These are phyloP conservation scores for Falco cherrug DNA, from an alignment of 2,797 vertebrate species.

Conservation along the genomic window DNA sequence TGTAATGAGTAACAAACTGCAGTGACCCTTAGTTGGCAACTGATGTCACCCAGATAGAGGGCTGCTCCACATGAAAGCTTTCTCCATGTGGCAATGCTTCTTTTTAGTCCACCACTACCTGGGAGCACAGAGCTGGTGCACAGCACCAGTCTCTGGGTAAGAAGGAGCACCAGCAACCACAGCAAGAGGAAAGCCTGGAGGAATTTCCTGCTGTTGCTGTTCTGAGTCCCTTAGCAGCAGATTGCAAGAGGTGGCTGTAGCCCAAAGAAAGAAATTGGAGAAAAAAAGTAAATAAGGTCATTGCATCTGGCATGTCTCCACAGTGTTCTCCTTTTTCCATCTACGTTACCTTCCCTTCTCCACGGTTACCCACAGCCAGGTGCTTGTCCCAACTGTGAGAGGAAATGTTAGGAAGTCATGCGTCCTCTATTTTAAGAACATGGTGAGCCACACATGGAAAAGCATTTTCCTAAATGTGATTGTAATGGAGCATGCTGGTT, in stretches of 20 bases:
- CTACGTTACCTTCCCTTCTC: background rate
- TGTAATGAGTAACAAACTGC: background rate
- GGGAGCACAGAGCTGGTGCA: background rate
- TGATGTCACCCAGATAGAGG: accelerated
- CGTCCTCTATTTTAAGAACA: background rate
- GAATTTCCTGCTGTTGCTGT: background rate
- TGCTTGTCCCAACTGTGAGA: background rate
- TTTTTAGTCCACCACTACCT: background rate
- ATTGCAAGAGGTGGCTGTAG: background rate
- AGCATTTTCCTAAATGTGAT: background rate
- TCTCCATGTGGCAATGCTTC: background rate
- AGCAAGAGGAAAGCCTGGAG: background rate
- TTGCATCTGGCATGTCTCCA: background rate
- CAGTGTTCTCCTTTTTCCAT: background rate
- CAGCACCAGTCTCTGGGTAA: background rate
- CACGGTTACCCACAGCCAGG: background rate
- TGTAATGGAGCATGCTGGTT: background rate
- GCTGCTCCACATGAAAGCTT: background rate
- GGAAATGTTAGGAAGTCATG: background rate
- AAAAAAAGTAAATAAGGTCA: background rate
- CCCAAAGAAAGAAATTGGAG: background rate
- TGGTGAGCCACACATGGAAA: background rate
- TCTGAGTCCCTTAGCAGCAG: background rate
- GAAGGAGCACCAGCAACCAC: background rate
- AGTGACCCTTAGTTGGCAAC: background rate